Evolutionary conservation across 2,113 vertebrate genomes (phyloP).

Genomic region (Ploceus nigricollis): DNA sequence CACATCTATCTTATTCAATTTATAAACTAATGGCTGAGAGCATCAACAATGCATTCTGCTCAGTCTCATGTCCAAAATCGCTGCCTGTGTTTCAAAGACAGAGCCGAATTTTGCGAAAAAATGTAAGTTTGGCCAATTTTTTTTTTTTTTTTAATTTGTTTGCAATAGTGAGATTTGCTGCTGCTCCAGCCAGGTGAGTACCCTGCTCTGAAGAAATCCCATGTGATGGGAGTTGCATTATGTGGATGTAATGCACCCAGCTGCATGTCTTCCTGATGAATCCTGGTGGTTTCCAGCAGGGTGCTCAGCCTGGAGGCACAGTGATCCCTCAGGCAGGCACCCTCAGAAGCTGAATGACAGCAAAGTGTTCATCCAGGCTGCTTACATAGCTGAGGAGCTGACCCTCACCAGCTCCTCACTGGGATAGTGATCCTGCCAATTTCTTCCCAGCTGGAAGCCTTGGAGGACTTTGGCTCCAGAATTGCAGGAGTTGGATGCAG

Average conservation of each 20-base stretch:
- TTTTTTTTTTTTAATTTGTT: neutral
- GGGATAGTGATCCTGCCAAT: fast-evolving
- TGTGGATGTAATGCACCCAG: neutral
- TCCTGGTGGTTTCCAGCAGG: neutral
- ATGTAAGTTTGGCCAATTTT: neutral
- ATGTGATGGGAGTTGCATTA: fast-evolving
- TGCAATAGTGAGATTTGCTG: neutral
- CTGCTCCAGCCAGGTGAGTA: neutral
- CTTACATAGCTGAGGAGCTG: fast-evolving
- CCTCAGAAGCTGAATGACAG: neutral
- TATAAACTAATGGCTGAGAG: conserved; percentile 73
- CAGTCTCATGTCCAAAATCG: conserved; percentile 44
- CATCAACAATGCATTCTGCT: conserved; percentile 63
- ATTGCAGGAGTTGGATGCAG: too few relatives aligned
- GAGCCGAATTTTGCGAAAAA: neutral
- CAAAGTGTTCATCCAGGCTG: neutral
- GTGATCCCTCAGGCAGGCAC: fast-evolving
- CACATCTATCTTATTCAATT: conserved; percentile 77
- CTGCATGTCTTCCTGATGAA: fast-evolving
- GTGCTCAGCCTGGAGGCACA: neutral
- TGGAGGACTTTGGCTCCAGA: neutral
- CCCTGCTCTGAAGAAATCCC: neutral
- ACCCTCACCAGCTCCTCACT: fast-evolving
- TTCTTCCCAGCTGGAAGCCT: neutral
- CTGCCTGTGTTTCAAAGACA: conserved; percentile 39